Evolutionary conservation across 2,797 vertebrate genomes (phyloP).

Genomic region (Anisognathus igniventris): DNA sequence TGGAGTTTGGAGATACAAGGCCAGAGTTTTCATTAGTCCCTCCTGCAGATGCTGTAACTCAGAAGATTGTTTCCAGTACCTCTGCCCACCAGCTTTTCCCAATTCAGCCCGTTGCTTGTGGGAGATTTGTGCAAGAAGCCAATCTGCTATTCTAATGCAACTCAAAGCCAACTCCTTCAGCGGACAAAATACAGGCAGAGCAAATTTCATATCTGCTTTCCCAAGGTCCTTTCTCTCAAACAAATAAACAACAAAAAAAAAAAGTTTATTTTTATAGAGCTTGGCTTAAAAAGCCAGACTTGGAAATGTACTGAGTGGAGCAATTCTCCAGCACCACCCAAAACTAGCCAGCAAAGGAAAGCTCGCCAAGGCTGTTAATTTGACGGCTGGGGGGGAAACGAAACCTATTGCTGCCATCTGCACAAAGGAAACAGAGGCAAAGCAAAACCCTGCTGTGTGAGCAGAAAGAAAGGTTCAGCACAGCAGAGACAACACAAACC

Average conservation of each 20-base stretch:
- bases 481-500: slow-evolving; percentile 42
- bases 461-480: slow-evolving; percentile 46
- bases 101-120: not conserved
- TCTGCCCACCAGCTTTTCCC: slow-evolving; percentile 43
- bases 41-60: not conserved
- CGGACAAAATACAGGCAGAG: not conserved
- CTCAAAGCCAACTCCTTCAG: slow-evolving; percentile 33
- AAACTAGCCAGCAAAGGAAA: slow-evolving; percentile 43
- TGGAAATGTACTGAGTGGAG: slow-evolving; percentile 57
- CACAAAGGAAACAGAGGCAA: slow-evolving; percentile 55
- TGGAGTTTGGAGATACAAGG: not conserved
- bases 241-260: slow-evolving; percentile 28
- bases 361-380: slow-evolving; percentile 46
- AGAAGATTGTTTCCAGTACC: slow-evolving; percentile 28
- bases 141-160: slow-evolving; percentile 9
- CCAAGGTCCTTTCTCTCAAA: slow-evolving; percentile 43
- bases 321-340: slow-evolving; percentile 57
- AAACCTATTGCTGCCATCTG: slow-evolving; percentile 65
- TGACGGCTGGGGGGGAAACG: not conserved
- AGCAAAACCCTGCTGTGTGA: slow-evolving; percentile 49
- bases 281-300: slow-evolving; percentile 42
- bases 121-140: slow-evolving; percentile 14
- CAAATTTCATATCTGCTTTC: slow-evolving; percentile 21
- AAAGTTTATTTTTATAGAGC: slow-evolving; percentile 27
- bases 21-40: slow-evolving; percentile 1